Conservation (phyloP, 2,888 invertebrate species). For the Linnaemya tessellans region DNA sequence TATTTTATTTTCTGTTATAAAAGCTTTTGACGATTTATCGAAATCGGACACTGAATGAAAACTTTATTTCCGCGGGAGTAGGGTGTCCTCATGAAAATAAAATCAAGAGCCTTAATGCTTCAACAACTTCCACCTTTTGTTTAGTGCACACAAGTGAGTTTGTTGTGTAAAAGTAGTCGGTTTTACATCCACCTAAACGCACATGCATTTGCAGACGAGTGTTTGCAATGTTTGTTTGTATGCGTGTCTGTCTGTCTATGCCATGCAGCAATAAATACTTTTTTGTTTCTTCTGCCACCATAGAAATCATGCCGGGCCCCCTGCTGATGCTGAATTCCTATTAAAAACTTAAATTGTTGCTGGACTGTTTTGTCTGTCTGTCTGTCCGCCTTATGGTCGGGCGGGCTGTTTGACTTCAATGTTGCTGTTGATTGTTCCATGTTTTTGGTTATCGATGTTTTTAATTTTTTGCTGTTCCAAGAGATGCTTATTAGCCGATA, state of each 20-base stretch:
- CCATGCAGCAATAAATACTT: not conserved
- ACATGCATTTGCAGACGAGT: not conserved
- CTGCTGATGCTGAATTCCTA: conserved; percentile 45
- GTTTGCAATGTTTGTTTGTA: not conserved
- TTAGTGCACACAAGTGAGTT: conserved; percentile 33
- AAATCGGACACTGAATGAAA: too few species aligned
- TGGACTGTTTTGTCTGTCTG: not conserved
- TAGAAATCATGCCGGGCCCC: conserved; percentile 59
- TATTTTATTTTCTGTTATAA: too few species aligned
- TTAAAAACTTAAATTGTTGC: conserved; percentile 22
- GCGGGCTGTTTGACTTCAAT: conserved; percentile 38
- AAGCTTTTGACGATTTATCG: too few species aligned
- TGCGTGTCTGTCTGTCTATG: not conserved
- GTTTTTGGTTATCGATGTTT: not conserved
- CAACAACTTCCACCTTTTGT: conserved; percentile 58
- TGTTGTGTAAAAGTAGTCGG: not conserved
- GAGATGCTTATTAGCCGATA: conserved; percentile 61
- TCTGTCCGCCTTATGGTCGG: conserved; percentile 9
- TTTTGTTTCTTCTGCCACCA: conserved; percentile 10
- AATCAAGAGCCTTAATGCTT: conserved; percentile 30
- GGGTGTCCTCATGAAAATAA: conserved; percentile 11
- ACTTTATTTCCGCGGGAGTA: not conserved
- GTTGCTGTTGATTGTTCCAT: conserved; percentile 37
- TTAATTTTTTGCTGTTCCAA: not conserved
- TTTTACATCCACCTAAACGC: not conserved